Evolutionary conservation across 1,140 invertebrate genomes (phyloP).

Genomic region (Cryptotermes secundus): DNA sequence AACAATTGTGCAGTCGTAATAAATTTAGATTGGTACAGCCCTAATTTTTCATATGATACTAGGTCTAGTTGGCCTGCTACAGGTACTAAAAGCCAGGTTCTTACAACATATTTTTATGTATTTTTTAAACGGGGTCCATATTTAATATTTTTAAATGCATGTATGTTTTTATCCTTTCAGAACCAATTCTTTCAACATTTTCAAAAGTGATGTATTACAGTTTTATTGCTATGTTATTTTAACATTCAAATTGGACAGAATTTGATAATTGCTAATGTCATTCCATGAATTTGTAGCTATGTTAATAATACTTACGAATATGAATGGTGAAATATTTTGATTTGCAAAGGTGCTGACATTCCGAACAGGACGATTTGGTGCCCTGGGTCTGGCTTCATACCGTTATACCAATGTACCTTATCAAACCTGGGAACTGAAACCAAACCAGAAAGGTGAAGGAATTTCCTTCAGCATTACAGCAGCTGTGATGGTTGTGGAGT

Average conservation of each 20-base stretch:
- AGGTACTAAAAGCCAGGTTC: no score
- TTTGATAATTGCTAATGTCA: not conserved
- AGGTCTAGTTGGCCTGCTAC: no score
- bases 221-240: no score
- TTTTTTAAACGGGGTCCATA: no score
- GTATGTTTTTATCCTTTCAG: not conserved
- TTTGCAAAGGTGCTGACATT: conserved; percentile 60
- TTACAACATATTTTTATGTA: no score
- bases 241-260: no score
- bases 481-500: conserved; percentile 67
- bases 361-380: conserved; percentile 69
- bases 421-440: conserved; percentile 81
- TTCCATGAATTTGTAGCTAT: not conserved
- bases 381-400: conserved; percentile 71
- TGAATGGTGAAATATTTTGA: not conserved
- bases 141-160: not conserved
- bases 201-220: no score
- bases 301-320: not conserved
- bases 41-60: no score
- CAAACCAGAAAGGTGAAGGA: conserved; percentile 59
- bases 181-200: not conserved
- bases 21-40: no score
- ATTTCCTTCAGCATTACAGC: conserved; percentile 64
- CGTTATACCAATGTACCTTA: conserved; percentile 79
- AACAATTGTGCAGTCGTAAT: no score